Conservation (phyloP, 2,797 vertebrate species). For the Pseudochromis fuscus region DNA sequence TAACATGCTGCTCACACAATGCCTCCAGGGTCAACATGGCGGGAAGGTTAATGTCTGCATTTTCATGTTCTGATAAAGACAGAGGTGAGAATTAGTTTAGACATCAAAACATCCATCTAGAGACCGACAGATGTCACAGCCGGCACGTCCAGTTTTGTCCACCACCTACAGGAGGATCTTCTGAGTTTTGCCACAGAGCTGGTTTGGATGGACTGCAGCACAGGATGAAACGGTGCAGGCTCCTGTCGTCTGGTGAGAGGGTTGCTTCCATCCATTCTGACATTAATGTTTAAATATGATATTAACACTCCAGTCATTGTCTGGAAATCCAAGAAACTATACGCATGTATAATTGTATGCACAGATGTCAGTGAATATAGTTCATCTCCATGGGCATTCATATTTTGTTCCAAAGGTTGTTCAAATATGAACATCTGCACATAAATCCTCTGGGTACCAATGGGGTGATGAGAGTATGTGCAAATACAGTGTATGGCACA, state of each 20-base stretch:
- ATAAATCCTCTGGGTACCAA: conserved; percentile 29
- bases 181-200: neutral
- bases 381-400: conserved; percentile 11
- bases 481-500: conserved; percentile 47
- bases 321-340: conserved; percentile 10
- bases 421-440: conserved; percentile 22
- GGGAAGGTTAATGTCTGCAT: neutral
- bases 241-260: conserved; percentile 17
- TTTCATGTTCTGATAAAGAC: conserved; percentile 6
- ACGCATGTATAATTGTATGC: conserved; percentile 13
- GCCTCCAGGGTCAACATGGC: neutral
- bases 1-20: neutral
- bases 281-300: conserved; percentile 10
- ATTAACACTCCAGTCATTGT: conserved; percentile 22
- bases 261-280: conserved; percentile 1
- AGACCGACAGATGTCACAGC: neutral
- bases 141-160: neutral
- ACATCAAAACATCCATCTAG: neutral
- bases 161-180: neutral
- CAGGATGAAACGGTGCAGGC: neutral
- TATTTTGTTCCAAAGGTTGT: conserved; percentile 3
- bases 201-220: neutral
- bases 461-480: conserved; percentile 25
- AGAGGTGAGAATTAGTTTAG: neutral
- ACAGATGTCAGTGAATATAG: conserved; percentile 26